Evolutionary conservation across 1,140 invertebrate species (phyloP).

Genomic region (Homalodisca vitripennis): DNA sequence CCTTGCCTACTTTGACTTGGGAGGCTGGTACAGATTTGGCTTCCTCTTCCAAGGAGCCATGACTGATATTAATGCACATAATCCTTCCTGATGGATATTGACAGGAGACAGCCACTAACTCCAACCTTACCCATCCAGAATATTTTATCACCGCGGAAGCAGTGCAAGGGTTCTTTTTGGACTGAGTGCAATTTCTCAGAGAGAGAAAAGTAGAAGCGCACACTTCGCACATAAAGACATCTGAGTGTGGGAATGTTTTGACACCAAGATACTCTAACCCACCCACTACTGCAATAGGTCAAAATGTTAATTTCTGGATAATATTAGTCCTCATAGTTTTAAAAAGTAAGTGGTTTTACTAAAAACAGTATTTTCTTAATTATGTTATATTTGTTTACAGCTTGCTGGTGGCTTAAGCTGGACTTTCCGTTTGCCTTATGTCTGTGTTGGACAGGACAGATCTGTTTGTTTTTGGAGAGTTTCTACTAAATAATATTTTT

Average conservation of each 20-base stretch:
- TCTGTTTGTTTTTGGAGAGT: slow-evolving; percentile 64
- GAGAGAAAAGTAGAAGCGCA: too few relatives aligned
- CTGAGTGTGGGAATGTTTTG: neutral
- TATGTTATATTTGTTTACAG: slow-evolving; percentile 33
- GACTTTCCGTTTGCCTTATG: slow-evolving; percentile 61
- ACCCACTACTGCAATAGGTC: neutral
- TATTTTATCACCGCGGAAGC: too few relatives aligned
- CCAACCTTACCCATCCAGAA: too few relatives aligned
- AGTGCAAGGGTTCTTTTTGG: too few relatives aligned
- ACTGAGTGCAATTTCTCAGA: too few relatives aligned
- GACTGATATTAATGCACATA: too few relatives aligned
- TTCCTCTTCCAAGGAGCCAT: too few relatives aligned
- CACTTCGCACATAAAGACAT: neutral
- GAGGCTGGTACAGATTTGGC: too few relatives aligned
- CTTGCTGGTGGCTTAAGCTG: slow-evolving; percentile 59
- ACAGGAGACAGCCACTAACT: too few relatives aligned
- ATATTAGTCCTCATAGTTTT: neutral
- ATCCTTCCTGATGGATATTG: too few relatives aligned
- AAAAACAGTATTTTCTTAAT: neutral
- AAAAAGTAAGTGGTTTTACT: neutral
- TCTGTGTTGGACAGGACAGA: slow-evolving; percentile 60
- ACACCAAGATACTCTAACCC: neutral
- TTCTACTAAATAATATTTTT: slow-evolving; percentile 54
- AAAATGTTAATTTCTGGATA: neutral
- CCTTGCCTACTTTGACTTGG: too few relatives aligned